phyloP scores from a whole-genome alignment of 2,888 invertebrate species.

The Siphlonurus alternatus region DNA sequence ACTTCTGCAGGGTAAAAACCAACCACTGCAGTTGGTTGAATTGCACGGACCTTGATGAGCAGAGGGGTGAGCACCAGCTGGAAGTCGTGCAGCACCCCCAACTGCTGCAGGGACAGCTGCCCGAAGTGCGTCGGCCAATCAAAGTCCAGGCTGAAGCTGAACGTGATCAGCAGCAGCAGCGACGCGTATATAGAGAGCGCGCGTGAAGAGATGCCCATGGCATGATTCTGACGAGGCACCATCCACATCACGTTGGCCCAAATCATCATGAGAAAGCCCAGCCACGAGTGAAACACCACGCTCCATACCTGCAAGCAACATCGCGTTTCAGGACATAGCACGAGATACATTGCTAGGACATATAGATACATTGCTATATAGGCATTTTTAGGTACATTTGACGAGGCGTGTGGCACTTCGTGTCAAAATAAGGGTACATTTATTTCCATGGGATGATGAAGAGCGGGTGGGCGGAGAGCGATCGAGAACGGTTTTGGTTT shows the following conservation, averaged over 20 bases:
- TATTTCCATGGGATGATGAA: too few relatives aligned
- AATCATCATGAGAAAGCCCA: not conserved
- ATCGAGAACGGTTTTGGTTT: too few relatives aligned
- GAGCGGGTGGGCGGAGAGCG: too few relatives aligned
- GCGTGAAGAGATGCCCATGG: not conserved
- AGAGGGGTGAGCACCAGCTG: not conserved
- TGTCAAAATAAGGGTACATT: too few relatives aligned
- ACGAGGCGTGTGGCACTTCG: too few relatives aligned
- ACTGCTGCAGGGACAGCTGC: not conserved
- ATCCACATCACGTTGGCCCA: conserved; percentile 1
- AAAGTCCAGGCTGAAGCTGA: not conserved
- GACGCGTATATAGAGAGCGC: not conserved
- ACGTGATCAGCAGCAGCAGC: not conserved
- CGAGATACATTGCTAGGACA: too few relatives aligned
- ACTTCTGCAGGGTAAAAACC: too few relatives aligned
- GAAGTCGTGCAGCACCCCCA: not conserved
- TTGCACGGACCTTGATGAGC: not conserved
- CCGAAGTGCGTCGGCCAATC: not conserved
- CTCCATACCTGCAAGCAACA: conserved; percentile 1
- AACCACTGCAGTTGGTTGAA: too few relatives aligned
- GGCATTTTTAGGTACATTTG: too few relatives aligned
- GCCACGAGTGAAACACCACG: conserved; percentile 3
- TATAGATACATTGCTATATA: too few relatives aligned
- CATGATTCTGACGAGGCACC: not conserved
- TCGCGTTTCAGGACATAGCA: too few relatives aligned